Base-by-base conservation (phyloP, 2,113 vertebrate species). In the Oenanthe oenanthe region DNA sequence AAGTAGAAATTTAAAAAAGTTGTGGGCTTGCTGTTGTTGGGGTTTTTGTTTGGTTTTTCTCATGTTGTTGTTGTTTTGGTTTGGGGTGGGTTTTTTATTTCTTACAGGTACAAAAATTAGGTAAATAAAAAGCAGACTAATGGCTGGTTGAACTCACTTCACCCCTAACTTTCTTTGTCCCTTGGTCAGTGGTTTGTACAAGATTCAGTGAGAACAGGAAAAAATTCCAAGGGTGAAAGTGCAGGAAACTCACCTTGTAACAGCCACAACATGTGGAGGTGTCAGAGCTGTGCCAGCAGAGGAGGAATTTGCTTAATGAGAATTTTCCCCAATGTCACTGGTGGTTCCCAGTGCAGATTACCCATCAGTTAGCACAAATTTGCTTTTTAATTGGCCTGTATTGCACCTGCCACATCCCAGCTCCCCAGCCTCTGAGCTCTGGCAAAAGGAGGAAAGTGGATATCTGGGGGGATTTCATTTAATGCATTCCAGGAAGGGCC, bases 361-460 rank as follows among this genome's bases (percentile, higher is more conserved):
- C 94, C 97, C 92, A 97, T 95, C 97, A 95, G 96, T 98, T 97
- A 98, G 96, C 85, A 93, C 93, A 97, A 96, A 97, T 98, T 98
- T 98, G 97, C 95, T 97, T 98, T 98, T 97, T 98, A 98, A 98
- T 98, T 98, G 98, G 95, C 71, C 94, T 93, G 95, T 34, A 78
- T 80, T 48, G 54, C 97, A 98, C 97, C 97, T 97, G 97, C 96
- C 96, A 96, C 91, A 62, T 95, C 71, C 84, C 51, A 68, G 87
- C 93, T 98, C 96, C 91, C 77, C 67, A 26, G 95, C 73, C 95
- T 78, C 96, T 19, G n/a, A 94, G 96, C 73, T 53, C 51, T 94
- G 85, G 67, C 84, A 48, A 45, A 73, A 95, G 95, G 75, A 89
- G 92, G 92, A 95, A 86, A 77, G 93, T 92, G 66, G 72, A 63